Percentiles rank a stretch among this genome's conserved stretches.
phyloP scores from a whole-genome alignment of 2,888 invertebrate species.

The Mechanitis messenoides region DNA sequence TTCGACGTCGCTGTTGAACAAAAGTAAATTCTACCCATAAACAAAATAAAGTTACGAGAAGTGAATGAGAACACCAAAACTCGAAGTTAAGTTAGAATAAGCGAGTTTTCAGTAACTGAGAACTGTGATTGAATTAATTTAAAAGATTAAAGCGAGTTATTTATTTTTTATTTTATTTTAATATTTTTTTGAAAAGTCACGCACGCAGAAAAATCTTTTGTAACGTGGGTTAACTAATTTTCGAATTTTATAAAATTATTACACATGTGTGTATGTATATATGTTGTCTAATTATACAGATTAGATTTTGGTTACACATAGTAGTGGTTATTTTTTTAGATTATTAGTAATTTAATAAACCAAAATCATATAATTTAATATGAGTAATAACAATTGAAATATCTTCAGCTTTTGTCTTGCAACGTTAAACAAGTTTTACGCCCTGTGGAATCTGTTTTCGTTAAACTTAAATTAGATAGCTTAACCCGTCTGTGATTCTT shows the following conservation, averaged over 20 bases:
- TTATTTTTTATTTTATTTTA: neutral
- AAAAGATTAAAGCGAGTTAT: slow-evolving; percentile 23
- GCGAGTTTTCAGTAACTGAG: slow-evolving; percentile 63
- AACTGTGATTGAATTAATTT: slow-evolving; percentile 34
- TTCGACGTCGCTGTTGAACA: too few species aligned
- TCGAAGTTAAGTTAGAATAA: slow-evolving; percentile 65
- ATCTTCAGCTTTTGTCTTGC: slow-evolving; percentile 29
- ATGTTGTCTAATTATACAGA: too few species aligned
- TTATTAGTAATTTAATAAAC: too few species aligned
- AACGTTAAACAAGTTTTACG: slow-evolving; percentile 38
- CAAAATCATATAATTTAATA: too few species aligned
- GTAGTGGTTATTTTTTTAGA: too few species aligned
- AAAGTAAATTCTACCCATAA: slow-evolving; percentile 42
- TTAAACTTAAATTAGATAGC: slow-evolving; percentile 71
- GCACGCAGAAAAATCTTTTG: too few species aligned
- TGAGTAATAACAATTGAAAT: too few species aligned
- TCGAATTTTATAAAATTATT: too few species aligned
- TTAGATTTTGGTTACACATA: too few species aligned
- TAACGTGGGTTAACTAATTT: too few species aligned
- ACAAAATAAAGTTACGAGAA: slow-evolving; percentile 51
- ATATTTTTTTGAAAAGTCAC: neutral
- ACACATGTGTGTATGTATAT: too few species aligned
- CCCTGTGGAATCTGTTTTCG: slow-evolving; percentile 62
- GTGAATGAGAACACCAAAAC: slow-evolving; percentile 55
- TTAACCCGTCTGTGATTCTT: slow-evolving; percentile 54